These are phyloP conservation scores for Netta rufina DNA, from an alignment of 2,797 vertebrate genomes.

Conservation along the genomic window DNA sequence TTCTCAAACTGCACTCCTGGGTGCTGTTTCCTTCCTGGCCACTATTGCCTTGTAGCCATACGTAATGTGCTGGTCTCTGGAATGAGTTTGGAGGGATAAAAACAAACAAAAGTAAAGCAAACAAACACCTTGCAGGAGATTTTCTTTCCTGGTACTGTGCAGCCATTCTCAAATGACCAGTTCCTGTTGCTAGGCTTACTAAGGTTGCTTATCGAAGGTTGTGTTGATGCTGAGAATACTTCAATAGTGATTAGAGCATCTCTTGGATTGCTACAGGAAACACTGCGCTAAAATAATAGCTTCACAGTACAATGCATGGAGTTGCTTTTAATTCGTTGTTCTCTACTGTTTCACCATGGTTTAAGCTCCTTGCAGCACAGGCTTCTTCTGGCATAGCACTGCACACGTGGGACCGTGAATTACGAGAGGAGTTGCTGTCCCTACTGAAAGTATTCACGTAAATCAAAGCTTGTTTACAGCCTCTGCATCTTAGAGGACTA, in stretches of 20 bases:
- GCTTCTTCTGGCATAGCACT: neutral
- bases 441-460: neutral
- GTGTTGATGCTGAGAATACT: neutral
- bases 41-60: neutral
- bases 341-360: neutral
- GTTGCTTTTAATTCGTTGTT: neutral
- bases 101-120: neutral
- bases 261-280: neutral
- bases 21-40: neutral
- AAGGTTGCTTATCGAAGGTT: neutral
- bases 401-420: rapidly evolving
- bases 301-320: neutral
- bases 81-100: neutral
- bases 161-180: neutral
- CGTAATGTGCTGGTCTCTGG: neutral
- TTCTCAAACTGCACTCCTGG: neutral
- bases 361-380: neutral
- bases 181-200: neutral
- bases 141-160: neutral
- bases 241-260: neutral
- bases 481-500: neutral
- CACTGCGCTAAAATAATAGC: neutral
- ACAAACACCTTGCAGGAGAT: neutral
- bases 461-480: neutral
- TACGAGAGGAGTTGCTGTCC: neutral